Conservation (phyloP, 2,797 vertebrate species). For the Phoeniculus purpureus region DNA sequence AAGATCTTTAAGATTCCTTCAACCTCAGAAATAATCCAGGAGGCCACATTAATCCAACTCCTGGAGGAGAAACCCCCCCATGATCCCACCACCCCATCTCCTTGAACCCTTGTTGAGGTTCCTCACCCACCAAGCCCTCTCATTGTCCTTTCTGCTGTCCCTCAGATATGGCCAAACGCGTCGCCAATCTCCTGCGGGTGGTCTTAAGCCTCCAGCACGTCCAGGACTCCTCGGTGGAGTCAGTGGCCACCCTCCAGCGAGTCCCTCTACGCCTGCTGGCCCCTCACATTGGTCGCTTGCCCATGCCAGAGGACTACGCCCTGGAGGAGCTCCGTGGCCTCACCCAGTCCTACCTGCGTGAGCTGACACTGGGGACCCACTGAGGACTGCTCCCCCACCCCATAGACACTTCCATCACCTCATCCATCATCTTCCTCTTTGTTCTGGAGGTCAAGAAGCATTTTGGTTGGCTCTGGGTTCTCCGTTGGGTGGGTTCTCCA, state of each 20-base stretch:
- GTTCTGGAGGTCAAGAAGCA: neutral
- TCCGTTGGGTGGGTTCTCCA: no score
- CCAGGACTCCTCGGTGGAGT: slow-evolving; percentile 58
- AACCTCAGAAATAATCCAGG: no score
- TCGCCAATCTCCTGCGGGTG: slow-evolving; percentile 90
- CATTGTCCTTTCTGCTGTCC: no score
- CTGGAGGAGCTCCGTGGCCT: slow-evolving; percentile 94
- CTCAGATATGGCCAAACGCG: slow-evolving; percentile 93
- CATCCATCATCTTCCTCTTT: neutral
- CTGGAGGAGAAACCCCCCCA: no score
- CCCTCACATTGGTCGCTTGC: slow-evolving; percentile 88
- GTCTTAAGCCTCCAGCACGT: slow-evolving; percentile 89
- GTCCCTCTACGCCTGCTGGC: slow-evolving; percentile 86
- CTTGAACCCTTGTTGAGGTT: no score
- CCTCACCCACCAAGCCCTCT: no score
- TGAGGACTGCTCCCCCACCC: slow-evolving; percentile 54
- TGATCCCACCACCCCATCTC: no score
- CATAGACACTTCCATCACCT: neutral
- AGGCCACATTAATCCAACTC: no score
- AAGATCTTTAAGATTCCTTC: no score
- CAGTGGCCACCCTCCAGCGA: slow-evolving; percentile 81
- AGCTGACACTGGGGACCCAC: slow-evolving; percentile 83
- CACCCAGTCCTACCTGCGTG: slow-evolving; percentile 89
- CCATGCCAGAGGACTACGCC: slow-evolving; percentile 96
- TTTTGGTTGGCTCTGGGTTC: no score